These are phyloP conservation scores for Mycogona germanica DNA, from an alignment of 2,888 invertebrate genomes.

Conservation along the genomic window DNA sequence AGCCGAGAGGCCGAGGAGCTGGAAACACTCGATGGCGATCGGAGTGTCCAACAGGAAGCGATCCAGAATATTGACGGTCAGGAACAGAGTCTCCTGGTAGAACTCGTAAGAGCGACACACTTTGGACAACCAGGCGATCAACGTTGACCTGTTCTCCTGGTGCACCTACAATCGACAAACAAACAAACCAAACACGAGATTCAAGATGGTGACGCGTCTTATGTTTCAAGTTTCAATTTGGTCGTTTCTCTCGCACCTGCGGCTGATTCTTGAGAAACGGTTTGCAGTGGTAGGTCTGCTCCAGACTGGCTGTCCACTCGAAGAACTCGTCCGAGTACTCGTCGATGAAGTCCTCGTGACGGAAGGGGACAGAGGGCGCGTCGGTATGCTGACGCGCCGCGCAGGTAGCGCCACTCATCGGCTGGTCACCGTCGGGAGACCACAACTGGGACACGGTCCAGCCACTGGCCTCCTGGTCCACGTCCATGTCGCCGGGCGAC, in stretches of 20 bases:
- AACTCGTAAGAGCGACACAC: constrained; percentile 15
- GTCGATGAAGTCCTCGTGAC: neutral
- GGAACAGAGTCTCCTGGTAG: constrained; percentile 16
- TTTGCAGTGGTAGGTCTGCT: constrained; percentile 14
- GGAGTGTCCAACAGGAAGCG: constrained; percentile 15
- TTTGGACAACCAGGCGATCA: constrained; percentile 15
- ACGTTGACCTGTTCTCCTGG: constrained; percentile 10
- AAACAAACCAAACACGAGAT: neutral
- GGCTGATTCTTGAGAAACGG: constrained; percentile 12
- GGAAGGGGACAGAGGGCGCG: neutral
- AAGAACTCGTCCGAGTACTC: constrained; percentile 14
- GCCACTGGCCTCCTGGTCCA: neutral
- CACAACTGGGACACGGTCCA: constrained; percentile 1
- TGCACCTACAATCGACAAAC: constrained; percentile 4
- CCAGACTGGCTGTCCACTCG: constrained; percentile 13
- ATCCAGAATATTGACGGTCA: constrained; percentile 15
- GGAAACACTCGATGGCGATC: constrained; percentile 17
- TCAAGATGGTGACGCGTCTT: neutral
- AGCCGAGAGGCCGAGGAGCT: constrained; percentile 13
- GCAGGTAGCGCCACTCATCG: too few relatives aligned
- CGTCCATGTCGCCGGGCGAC: constrained; percentile 1
- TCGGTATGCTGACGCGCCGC: neutral
- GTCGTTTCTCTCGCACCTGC: constrained; percentile 1
- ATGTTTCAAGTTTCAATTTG: too few relatives aligned
- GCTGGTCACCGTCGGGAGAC: constrained; percentile 5